Base-by-base conservation (phyloP, 2,888 invertebrate species). In the Marronus borbonicus region DNA sequence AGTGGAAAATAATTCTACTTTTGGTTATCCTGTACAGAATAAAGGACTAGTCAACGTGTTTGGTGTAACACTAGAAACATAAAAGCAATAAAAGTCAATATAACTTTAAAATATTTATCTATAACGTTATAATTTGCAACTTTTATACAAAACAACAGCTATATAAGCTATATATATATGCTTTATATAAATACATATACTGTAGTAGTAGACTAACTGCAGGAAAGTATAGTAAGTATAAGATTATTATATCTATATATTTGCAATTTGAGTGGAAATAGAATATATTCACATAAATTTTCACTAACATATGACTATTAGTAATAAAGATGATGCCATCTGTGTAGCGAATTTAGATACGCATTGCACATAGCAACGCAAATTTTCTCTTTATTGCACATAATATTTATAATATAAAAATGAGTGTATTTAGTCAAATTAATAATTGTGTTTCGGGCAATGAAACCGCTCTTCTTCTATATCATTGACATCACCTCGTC, bases 81-180 rank as follows among this genome's bases (percentile, higher is more conserved):
- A 20, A 44, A 44, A 12, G n/a, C 7, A 3, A 4, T n/a, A 74
- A 60, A 44, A 44, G 44, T 12, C 20, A 44, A n/a, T 55, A 0
- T 74, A 74, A 74, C 60, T 60, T 74, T 49, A 49, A 74, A 74
- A 74, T 74, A 74, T 74, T 74, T 72, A 72, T 72, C 58, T 74
- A 62, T 74, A 74, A 74, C 72, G 14, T 74, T 20, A 55, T 20
- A 58, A 20, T 20, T 62, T 49, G 49, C 72, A 28, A 39, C 31
- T 60, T 44, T 74, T 44, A 74, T 74, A 74, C 44, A 74, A 74
- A 74, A 74, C 60, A 74, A 20, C 44, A 44, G 60, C 55, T 20
- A 28, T 60, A 60, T 74, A 72, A 68, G 50, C 50, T 14, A 24
- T 24, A 24, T 24, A 24, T 24, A 24, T 24, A 24, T 12, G 36